Conservation (phyloP, 2,113 vertebrate genomes). For the Macheiramphus alcinus region DNA sequence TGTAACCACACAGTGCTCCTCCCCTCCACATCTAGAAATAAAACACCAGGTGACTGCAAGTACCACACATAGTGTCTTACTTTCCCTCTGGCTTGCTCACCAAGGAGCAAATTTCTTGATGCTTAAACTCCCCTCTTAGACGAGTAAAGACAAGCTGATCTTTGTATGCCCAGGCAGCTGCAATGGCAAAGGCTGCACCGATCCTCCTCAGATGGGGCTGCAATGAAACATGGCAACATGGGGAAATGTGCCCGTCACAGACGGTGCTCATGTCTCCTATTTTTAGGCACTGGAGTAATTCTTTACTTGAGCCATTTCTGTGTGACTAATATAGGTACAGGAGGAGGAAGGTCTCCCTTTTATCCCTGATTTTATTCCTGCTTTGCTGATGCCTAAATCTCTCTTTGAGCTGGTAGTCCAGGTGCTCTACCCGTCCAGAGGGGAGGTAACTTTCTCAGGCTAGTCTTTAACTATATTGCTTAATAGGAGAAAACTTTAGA, state of each 20-base stretch:
- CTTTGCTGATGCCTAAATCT: not conserved
- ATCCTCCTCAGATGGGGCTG: not conserved
- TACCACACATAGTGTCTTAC: not conserved
- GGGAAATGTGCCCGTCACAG: not conserved
- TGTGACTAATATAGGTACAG: not conserved
- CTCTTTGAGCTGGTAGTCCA: not conserved
- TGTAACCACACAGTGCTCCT: accelerated
- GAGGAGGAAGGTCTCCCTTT: not conserved
- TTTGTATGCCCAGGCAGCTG: not conserved
- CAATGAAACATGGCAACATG: not conserved
- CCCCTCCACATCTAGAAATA: not conserved
- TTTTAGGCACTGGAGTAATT: not conserved
- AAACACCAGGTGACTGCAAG: not conserved
- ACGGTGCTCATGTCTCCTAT: not conserved
- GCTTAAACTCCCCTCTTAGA: not conserved
- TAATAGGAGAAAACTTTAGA: not conserved
- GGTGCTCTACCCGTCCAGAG: not conserved
- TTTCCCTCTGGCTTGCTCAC: not conserved
- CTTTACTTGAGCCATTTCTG: not conserved
- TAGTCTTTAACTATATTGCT: not conserved
- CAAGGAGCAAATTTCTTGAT: not conserved
- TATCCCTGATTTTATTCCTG: not conserved
- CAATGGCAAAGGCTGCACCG: not conserved
- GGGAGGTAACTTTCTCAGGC: not conserved
- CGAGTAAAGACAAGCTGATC: not conserved